A percentile compares a stretch with the other conserved stretches of the same genome.
Evolutionary conservation across 2,888 invertebrate species (phyloP).

Genomic region (Gymnocheta viridis): DNA sequence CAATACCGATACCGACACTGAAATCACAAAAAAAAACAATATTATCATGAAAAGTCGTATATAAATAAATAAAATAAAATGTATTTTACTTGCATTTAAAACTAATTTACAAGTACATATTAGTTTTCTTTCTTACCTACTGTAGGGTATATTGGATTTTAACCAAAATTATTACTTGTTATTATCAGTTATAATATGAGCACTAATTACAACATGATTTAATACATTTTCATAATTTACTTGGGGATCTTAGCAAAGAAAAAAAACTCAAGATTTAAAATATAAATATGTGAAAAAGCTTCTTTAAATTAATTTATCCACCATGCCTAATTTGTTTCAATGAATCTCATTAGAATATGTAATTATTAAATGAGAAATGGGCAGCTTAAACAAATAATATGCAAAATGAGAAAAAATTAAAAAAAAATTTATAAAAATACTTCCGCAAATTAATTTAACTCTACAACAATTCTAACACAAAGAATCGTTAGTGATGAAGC

Average conservation of each 20-base stretch:
- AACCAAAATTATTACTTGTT: not conserved
- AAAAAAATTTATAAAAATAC: constrained; percentile 17
- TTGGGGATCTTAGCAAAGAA: not conserved
- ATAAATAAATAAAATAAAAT: too few species aligned
- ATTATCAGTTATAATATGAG: not conserved
- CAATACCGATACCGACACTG: too few species aligned
- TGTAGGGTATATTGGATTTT: too few species aligned
- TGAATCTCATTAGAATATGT: constrained; percentile 41
- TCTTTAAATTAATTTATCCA: constrained; percentile 27
- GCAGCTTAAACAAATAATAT: not conserved
- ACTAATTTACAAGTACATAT: too few species aligned
- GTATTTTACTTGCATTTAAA: too few species aligned
- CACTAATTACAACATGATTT: too few species aligned
- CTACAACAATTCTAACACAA: not conserved
- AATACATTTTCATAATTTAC: not conserved
- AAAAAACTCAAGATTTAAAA: not conserved
- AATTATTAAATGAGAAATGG: not conserved
- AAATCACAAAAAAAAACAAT: too few species aligned
- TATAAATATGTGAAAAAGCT: constrained; percentile 3
- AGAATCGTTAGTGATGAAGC: not conserved
- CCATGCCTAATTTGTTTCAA: constrained; percentile 35
- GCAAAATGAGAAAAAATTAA: not conserved
- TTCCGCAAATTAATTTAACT: constrained; percentile 29
- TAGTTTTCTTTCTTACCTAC: too few species aligned
- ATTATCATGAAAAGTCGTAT: too few species aligned